Evolutionary conservation across 2,888 invertebrate species (phyloP).

Genomic region (Amblyteles armatorius): DNA sequence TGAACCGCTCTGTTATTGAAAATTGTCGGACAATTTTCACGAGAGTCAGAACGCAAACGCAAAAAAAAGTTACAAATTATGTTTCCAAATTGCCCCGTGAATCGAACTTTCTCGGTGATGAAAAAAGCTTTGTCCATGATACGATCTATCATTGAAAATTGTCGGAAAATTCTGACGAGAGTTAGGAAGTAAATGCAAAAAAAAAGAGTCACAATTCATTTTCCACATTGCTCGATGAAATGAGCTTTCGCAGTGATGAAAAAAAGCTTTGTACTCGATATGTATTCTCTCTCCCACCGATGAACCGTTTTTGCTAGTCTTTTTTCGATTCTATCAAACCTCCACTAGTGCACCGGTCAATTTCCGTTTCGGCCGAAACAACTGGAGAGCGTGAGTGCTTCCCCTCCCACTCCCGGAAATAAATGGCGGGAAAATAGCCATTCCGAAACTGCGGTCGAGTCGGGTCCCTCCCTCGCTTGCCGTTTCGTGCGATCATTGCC

Average conservation of each 20-base stretch:
- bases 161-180: background rate
- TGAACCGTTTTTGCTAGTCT: slow-evolving; percentile 4
- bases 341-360: slow-evolving; percentile 48
- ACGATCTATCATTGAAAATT: no score
- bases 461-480: slow-evolving; percentile 12
- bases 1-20: background rate
- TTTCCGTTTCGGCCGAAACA: slow-evolving; percentile 60
- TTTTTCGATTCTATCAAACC: slow-evolving; percentile 22
- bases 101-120: slow-evolving; percentile 23
- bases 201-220: slow-evolving; percentile 28
- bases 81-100: background rate
- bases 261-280: slow-evolving; percentile 10
- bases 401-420: slow-evolving; percentile 48
- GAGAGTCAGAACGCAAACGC: background rate
- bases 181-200: background rate
- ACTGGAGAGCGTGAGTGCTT: slow-evolving; percentile 45
- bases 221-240: background rate
- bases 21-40: no score
- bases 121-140: slow-evolving; percentile 3
- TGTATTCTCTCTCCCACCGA: slow-evolving; percentile 24
- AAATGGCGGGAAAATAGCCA: slow-evolving; percentile 64
- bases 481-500: slow-evolving; percentile 56
- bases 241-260: slow-evolving; percentile 31
- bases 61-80: slow-evolving; percentile 27
- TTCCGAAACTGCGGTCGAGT: slow-evolving; percentile 42